phyloP scores from a whole-genome alignment of 2,113 vertebrate genomes.

The Syngnathus scovelli region DNA sequence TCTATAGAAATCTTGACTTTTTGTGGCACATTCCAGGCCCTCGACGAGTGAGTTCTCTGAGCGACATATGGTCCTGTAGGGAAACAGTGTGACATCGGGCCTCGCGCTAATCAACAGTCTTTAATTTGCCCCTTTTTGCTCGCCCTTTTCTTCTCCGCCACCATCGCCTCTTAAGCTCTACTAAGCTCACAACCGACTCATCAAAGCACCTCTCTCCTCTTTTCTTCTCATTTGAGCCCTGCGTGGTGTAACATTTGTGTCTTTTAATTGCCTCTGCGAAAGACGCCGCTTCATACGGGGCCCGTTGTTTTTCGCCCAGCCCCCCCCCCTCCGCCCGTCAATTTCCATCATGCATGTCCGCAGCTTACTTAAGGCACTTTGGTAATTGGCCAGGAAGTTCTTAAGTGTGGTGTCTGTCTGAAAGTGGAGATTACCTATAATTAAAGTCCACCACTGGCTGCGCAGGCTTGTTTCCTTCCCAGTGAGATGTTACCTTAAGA shows the following conservation, averaged over 20 bases:
- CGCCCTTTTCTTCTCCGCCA: conserved; percentile 47
- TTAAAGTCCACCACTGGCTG: conserved; percentile 76
- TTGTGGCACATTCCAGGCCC: conserved; percentile 67
- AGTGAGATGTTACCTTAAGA: conserved; percentile 62
- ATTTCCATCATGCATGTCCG: conserved; percentile 55
- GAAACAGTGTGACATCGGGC: conserved; percentile 63
- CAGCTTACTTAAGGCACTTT: conserved; percentile 69
- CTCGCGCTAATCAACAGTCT: conserved; percentile 62
- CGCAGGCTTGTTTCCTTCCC: conserved; percentile 65
- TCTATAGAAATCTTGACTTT: conserved; percentile 63
- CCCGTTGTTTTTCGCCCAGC: conserved; percentile 63
- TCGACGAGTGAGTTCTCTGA: conserved; percentile 60
- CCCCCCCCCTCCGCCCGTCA: conserved; percentile 60
- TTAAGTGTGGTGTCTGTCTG: conserved; percentile 59
- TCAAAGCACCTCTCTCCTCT: conserved; percentile 46
- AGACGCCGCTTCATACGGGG: conserved; percentile 40
- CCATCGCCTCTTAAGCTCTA: conserved; percentile 56
- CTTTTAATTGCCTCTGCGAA: conserved; percentile 67
- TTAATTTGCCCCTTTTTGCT: conserved; percentile 54
- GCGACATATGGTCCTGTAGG: conserved; percentile 66
- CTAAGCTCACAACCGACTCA: conserved; percentile 56
- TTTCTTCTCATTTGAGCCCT: conserved; percentile 55
- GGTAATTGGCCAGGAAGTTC: conserved; percentile 72
- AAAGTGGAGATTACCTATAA: conserved; percentile 73
- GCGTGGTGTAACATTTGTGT: conserved; percentile 60